These are phyloP conservation scores for Melopsittacus undulatus DNA, from an alignment of 2,797 vertebrate genomes.

Conservation along the genomic window DNA sequence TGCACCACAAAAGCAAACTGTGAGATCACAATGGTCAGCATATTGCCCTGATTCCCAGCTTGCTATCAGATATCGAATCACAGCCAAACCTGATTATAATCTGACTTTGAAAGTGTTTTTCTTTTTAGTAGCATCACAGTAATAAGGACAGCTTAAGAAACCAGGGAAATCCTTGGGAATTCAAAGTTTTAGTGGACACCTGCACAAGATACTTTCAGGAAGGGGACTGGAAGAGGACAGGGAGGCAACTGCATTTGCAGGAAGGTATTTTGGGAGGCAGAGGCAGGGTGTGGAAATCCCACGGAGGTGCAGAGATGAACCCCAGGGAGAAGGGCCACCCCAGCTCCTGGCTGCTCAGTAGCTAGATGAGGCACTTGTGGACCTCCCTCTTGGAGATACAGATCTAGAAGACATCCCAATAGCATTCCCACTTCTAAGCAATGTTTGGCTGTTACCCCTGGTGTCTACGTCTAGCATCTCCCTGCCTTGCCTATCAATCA, in stretches of 20 bases:
- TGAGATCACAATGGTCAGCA: rapidly evolving
- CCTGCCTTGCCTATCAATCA: background rate
- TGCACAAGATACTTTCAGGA: background rate
- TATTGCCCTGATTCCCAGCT: background rate
- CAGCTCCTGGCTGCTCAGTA: background rate
- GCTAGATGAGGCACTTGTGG: rapidly evolving
- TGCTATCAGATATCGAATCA: background rate
- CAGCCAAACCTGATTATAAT: background rate
- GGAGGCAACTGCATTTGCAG: background rate
- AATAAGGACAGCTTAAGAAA: background rate
- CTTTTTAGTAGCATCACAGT: background rate
- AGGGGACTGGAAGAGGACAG: background rate
- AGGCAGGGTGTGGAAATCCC: too few relatives aligned
- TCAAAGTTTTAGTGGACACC: background rate
- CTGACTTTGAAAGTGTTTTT: background rate
- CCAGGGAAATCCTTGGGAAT: background rate
- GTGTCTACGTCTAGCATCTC: background rate
- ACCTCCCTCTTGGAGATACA: background rate
- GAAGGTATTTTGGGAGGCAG: background rate
- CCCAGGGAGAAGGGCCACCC: background rate
- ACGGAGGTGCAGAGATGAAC: background rate
- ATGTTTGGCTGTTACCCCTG: background rate
- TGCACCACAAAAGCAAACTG: background rate
- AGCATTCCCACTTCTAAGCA: background rate
- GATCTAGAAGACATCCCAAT: background rate